Conservation (phyloP, 2,888 invertebrate genomes). For the Nudaria mundana region DNA sequence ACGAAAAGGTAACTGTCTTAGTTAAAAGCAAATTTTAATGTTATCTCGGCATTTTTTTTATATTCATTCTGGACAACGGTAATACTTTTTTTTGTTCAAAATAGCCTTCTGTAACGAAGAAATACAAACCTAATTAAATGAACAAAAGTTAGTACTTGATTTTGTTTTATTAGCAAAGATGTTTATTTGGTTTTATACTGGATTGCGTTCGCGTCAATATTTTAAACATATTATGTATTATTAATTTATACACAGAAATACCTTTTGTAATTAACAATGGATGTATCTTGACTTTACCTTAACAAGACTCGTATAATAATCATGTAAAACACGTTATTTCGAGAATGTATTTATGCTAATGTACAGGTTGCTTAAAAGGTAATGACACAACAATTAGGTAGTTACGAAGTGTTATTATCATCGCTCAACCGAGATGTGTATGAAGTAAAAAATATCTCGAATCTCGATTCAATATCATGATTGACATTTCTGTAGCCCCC, state of each 20-base stretch:
- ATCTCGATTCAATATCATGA: conserved; percentile 41
- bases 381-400: conserved; percentile 47
- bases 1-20: background rate
- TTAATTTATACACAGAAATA: no score
- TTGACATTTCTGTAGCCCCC: conserved; percentile 46
- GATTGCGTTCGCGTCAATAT: no score
- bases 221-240: no score
- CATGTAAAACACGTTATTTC: conserved; percentile 23
- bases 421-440: conserved; percentile 38
- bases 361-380: conserved; percentile 34
- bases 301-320: conserved; percentile 5
- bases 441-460: conserved; percentile 36
- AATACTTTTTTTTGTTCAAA: no score
- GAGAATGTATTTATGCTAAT: conserved; percentile 42
- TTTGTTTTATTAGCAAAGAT: no score
- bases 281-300: background rate
- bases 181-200: no score
- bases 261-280: no score
- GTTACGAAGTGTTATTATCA: conserved; percentile 46
- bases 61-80: no score
- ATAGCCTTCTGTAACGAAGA: no score
- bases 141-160: no score
- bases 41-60: background rate
- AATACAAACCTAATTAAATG: no score
- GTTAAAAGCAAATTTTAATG: background rate